Base-by-base conservation (phyloP, 2,888 invertebrate genomes). In the Erebia palarica region DNA sequence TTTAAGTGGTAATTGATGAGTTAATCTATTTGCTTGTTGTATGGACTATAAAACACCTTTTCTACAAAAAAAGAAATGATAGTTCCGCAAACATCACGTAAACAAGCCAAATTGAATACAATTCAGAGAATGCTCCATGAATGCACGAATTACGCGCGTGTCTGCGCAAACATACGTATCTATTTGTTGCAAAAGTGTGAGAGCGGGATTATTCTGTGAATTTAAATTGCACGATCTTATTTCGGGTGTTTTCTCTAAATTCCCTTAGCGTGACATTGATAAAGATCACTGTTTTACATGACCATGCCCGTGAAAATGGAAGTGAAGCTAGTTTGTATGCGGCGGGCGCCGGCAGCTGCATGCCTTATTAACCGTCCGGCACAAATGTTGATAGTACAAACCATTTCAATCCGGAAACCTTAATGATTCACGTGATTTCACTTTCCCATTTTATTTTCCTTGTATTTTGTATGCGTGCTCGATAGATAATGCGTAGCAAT, bases 181-280 rank as follows among this genome's bases (percentile, higher is more conserved):
- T 67, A 51, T 67, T 69, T 51, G 71, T 64, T 61, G 51, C 66
- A 57, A 63, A 65, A 53, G 55, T 63, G 68, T 55, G 73, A 63
- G 64, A 73, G 61, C 68, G 63, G 61, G 69, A 73, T 71, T 61
- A 74, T 72, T 70, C 73, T 55, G 67, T 75, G 77, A 77, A 77
- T 78, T 73, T 74, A 78, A 78, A 80, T 75, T 69, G 68, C 71
- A 68, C 76, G 79, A 79, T 78, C 79, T 79, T 80, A 79, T 81
- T 84, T 81, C 75, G 75, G 76, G 76, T 73, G 78, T 85, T 86
- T 87, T 81, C 84, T 82, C 83, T 83, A 83, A 87, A 88, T 85
- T 84, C 82, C 80, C 80, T 81, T 68, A 77, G 75, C 91, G 89
- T 91, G 91, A 90, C 87, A 85, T 85, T 80, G 91, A 91, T 90